A percentile compares a stretch with the other conserved stretches of the same genome.
phyloP scores from a whole-genome alignment of 2,113 vertebrate genomes.

The Plestiodon gilberti region DNA sequence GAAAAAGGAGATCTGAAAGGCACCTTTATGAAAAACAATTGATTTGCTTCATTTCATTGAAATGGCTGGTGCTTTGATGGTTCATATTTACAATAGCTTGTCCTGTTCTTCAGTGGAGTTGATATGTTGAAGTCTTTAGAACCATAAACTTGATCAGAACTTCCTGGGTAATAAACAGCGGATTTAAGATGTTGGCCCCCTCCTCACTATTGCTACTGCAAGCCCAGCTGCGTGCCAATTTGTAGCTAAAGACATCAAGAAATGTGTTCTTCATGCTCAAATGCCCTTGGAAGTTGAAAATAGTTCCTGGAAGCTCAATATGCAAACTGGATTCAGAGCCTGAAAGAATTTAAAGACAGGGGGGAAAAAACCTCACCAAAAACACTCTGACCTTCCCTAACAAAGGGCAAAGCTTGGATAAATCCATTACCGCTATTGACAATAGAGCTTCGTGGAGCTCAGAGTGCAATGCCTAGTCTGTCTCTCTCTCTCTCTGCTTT shows the following conservation, averaged over 20 bases:
- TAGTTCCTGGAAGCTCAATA: slow-evolving; percentile 76
- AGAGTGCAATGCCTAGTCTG: slow-evolving; percentile 26
- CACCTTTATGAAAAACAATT: slow-evolving; percentile 81
- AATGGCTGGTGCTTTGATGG: slow-evolving; percentile 85
- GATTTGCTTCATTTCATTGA: slow-evolving; percentile 86
- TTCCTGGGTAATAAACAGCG: slow-evolving; percentile 78
- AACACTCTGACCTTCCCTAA: slow-evolving; percentile 73
- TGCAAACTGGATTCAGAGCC: slow-evolving; percentile 73
- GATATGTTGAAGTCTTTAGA: slow-evolving; percentile 79
- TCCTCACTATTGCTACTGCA: slow-evolving; percentile 46
- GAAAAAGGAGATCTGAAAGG: slow-evolving; percentile 81
- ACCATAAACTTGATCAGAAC: slow-evolving; percentile 83
- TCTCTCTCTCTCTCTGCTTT: not conserved
- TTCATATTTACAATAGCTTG: slow-evolving; percentile 83
- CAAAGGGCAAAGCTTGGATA: slow-evolving; percentile 44
- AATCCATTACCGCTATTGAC: slow-evolving; percentile 8
- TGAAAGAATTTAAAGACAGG: slow-evolving; percentile 64
- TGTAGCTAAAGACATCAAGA: slow-evolving; percentile 78
- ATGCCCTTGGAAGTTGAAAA: slow-evolving; percentile 71
- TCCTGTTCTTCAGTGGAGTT: slow-evolving; percentile 76
- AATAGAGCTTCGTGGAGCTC: slow-evolving; percentile 28
- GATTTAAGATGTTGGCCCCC: slow-evolving; percentile 69
- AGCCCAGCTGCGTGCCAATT: slow-evolving; percentile 78
- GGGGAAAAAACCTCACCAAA: not conserved
- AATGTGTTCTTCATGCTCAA: slow-evolving; percentile 80